These are phyloP conservation scores for Cyphomyrus plagiostoma DNA, from an alignment of 2,113 vertebrate genomes.

Conservation along the genomic window DNA sequence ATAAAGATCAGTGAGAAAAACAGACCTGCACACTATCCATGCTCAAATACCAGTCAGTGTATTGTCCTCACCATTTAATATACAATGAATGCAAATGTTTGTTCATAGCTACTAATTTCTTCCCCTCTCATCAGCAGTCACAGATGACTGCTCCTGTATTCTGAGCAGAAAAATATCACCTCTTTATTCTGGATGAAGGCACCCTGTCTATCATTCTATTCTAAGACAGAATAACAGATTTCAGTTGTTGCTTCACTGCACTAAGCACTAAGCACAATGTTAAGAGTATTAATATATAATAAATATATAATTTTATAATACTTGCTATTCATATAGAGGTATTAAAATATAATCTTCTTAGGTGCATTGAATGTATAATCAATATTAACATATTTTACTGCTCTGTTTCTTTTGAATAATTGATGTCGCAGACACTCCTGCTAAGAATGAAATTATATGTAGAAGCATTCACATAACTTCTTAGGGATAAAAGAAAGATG, in stretches of 20 bases:
- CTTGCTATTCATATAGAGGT: constrained; percentile 18
- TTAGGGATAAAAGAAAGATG: constrained; percentile 39
- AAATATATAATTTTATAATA: constrained; percentile 20
- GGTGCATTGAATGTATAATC: constrained; percentile 37
- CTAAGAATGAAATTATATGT: constrained; percentile 40
- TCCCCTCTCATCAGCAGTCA: not conserved
- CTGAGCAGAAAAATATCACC: constrained; percentile 4
- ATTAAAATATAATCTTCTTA: constrained; percentile 38
- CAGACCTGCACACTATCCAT: not conserved
- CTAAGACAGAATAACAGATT: constrained; percentile 9
- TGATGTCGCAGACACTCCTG: constrained; percentile 37
- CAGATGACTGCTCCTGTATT: not conserved
- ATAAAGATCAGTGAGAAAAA: not conserved
- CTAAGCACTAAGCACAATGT: constrained; percentile 22
- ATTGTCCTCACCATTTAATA: not conserved
- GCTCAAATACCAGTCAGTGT: not conserved
- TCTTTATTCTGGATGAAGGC: not conserved
- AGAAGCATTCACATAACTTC: constrained; percentile 37
- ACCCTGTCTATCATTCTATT: not conserved
- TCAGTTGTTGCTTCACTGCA: constrained; percentile 10
- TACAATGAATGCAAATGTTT: not conserved
- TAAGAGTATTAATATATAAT: constrained; percentile 14
- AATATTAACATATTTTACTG: constrained; percentile 44
- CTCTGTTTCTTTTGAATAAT: constrained; percentile 42
- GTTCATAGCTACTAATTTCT: not conserved